Evolutionary conservation across 2,113 vertebrate species (phyloP), one percentile per base, ranked within the genome.

Genomic region (Camelus dromedarius): DNA sequence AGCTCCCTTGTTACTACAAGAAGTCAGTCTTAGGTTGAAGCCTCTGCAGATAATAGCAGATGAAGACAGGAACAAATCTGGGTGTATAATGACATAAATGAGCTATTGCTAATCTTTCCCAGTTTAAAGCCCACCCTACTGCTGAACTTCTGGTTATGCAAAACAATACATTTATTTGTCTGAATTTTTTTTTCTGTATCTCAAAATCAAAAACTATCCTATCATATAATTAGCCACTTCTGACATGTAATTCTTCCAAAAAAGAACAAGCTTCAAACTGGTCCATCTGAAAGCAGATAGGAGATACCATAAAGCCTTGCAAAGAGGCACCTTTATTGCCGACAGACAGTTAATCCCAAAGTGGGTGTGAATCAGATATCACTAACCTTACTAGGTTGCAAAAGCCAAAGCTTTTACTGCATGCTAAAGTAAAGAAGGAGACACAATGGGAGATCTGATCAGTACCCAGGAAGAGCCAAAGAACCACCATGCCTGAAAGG

Each of bases 251-350:
- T 28, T 76, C 52, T 77, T 76, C 26, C 60, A 84, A 70, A 20
- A 80, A 95, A 89, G 52, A 77, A 85, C 42, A 96, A 95, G 16
- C 58, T 89, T 93, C 38, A 92, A 85, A 52, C 6, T 32, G 54
- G 12, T 85, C 38, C 6, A 24, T 67, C 16, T 72, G 79, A 80
- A 86, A 94, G 64, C n/a, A 64, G 70, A 77, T 7, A 35, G 52
- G 60, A 94, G 91, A 81, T 1, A 35, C n/a, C 18, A 50, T 5
- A 6, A 5, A 35, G 32, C 54, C 46, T 92, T 83, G 19, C 80
- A 69, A 73, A 81, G 56, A 73, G 54, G 16, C 26, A 19, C 13
- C 42, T 69, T 76, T 35, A 88, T 76, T 79, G 72, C 9, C 82
- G n/a, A 15, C n/a, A 75, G 85, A 58, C 19, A 73, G 42, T 8